These are phyloP conservation scores for Planiliza haematocheilus DNA, from an alignment of 2,113 vertebrate genomes.

Conservation along the genomic window DNA sequence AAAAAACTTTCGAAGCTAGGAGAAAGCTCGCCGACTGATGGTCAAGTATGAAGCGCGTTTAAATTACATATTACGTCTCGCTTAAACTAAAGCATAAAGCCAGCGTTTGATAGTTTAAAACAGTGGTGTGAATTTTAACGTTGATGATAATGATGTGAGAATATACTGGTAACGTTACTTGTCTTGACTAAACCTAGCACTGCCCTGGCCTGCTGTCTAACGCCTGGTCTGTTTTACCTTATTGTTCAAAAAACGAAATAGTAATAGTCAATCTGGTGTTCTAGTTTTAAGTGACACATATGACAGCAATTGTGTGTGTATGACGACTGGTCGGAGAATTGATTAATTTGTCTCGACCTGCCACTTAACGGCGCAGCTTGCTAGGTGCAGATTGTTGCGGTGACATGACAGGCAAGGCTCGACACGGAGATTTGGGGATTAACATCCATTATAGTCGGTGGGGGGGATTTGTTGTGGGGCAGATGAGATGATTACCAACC, in stretches of 20 bases:
- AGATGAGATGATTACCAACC: slow-evolving; percentile 71
- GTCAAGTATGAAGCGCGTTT: neutral
- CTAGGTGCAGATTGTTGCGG: slow-evolving; percentile 40
- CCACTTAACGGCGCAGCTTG: slow-evolving; percentile 1
- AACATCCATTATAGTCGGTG: slow-evolving; percentile 64
- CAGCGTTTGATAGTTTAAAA: neutral
- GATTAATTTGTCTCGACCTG: neutral
- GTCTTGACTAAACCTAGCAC: slow-evolving; percentile 33
- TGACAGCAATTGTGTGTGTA: neutral
- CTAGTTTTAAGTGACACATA: neutral
- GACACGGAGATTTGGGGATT: slow-evolving; percentile 77
- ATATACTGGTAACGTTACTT: slow-evolving; percentile 37
- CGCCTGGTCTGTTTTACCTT: slow-evolving; percentile 3
- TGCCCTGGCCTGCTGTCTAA: slow-evolving; percentile 60
- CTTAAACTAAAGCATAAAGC: neutral
- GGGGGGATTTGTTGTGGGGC: slow-evolving; percentile 61
- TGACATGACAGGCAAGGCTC: slow-evolving; percentile 52
- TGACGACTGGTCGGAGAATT: neutral
- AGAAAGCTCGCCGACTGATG: slow-evolving; percentile 23
- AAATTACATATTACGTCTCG: neutral
- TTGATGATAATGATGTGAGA: slow-evolving; percentile 14
- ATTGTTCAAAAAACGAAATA: neutral
- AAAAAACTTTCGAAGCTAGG: slow-evolving; percentile 71
- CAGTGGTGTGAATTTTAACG: neutral
- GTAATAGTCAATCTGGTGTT: neutral